These are phyloP conservation scores for Poeciliopsis infans DNA, from an alignment of 2,797 vertebrate genomes.

Conservation along the genomic window DNA sequence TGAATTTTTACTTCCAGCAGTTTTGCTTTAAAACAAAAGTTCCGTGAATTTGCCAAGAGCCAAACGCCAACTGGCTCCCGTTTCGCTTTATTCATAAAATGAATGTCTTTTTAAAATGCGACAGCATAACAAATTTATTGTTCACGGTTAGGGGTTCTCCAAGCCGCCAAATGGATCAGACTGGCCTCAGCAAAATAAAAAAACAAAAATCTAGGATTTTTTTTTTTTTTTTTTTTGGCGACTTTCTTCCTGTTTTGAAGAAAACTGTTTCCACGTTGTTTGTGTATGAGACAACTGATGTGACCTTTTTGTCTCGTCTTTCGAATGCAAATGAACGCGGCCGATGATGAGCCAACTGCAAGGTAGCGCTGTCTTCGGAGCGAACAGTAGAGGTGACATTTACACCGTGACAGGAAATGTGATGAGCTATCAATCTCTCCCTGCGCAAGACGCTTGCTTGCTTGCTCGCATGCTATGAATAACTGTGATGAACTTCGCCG, in stretches of 20 bases:
- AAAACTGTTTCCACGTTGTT: not conserved
- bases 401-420: slow-evolving; percentile 63
- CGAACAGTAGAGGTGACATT: slow-evolving; percentile 67
- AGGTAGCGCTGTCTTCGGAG: slow-evolving; percentile 57
- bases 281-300: not conserved
- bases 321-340: slow-evolving; percentile 38
- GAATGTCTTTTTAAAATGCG: not conserved
- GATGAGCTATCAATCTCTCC: slow-evolving; percentile 68
- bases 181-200: not conserved
- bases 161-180: slow-evolving; percentile 8
- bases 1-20: not conserved
- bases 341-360: slow-evolving; percentile 57
- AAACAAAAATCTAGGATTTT: not conserved
- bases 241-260: not conserved
- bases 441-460: slow-evolving; percentile 22
- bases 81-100: not conserved
- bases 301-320: slow-evolving; percentile 11
- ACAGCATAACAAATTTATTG: slow-evolving; percentile 5
- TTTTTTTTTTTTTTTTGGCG: not conserved
- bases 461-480: slow-evolving; percentile 34
- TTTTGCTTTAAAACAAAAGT: not conserved
- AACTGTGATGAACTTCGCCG: slow-evolving; percentile 47
- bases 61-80: slow-evolving; percentile 16
- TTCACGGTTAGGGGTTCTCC: not conserved
- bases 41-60: slow-evolving; percentile 13